Base-by-base conservation (phyloP, 2,888 invertebrate genomes). In the Gortyna flavago region DNA sequence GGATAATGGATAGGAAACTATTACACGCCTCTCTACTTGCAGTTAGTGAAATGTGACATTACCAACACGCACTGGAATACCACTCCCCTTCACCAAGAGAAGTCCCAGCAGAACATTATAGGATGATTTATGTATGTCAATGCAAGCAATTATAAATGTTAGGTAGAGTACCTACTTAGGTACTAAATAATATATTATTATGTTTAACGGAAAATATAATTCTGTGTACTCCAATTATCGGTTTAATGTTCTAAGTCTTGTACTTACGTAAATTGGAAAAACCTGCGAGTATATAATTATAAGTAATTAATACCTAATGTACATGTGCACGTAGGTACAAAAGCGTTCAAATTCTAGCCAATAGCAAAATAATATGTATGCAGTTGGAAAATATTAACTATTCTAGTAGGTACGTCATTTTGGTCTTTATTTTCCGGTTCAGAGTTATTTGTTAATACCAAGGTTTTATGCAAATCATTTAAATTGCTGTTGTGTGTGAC, bases 371-470 rank as follows among this genome's bases (percentile, higher is more conserved):
- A 16, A 48, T 61, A 66, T 64, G 38, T 74, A 21, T 41, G 68
- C 25, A 41, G 48, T 41, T 25, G 54, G 65, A 66, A 54, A 72
- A 66, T 77, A 82, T 70, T 44, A 68, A 62, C 32, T 59, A 41
- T 51, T 74, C 59, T 61, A 54, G 59, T 72, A 51, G 38, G 32
- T 41, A 51, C 54, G 32, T 57, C 65, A 16, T 72, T 86, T 85
- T n/a, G 59, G 83, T 64, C 67, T 41, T n/a, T 51, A 51, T 83
- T 84, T 85, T 86, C 84, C 84, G 84, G 83, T 75, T 75, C n/a
- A 1, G 2, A 5, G 25, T 72, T 72, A 65, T 73, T 66, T 73
- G 77, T 72, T 71, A 35, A 64, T 21, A 71, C 35, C 82, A 65
- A 74, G 67, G 77, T 61, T 77, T 16, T 77, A 73, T 72, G 80